Evolutionary conservation across 2,888 invertebrate genomes (phyloP).

Genomic region (Geotrupes spiniger): DNA sequence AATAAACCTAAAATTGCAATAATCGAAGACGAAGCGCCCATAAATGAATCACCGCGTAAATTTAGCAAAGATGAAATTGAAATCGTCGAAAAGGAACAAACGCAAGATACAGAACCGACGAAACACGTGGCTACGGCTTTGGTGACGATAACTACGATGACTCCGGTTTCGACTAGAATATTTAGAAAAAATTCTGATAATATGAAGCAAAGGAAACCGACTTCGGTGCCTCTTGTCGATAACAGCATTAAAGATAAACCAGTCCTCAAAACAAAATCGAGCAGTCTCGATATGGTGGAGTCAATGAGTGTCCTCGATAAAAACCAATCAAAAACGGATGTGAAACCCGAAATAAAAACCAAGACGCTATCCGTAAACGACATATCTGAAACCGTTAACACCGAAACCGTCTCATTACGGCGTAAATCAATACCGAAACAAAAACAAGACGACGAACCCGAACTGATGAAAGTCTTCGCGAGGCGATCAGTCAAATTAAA

Average conservation of each 20-base stretch:
- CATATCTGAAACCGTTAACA: constrained; percentile 6
- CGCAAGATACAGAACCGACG: constrained; percentile 27
- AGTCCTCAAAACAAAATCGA: constrained; percentile 56
- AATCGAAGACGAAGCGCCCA: neutral
- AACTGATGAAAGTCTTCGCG: constrained; percentile 79
- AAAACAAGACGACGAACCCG: constrained; percentile 69
- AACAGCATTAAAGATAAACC: constrained; percentile 42
- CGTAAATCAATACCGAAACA: constrained; percentile 54
- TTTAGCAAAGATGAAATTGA: constrained; percentile 52
- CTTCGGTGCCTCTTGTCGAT: constrained; percentile 33
- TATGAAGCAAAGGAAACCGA: constrained; percentile 27
- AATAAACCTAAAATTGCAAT: constrained; percentile 15
- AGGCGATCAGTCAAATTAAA: constrained; percentile 77
- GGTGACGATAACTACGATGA: constrained; percentile 30
- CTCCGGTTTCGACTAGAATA: constrained; percentile 21
- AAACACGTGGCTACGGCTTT: constrained; percentile 28
- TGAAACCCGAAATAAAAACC: constrained; percentile 15
- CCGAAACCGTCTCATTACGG: constrained; percentile 55
- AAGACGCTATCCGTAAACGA: constrained; percentile 20
- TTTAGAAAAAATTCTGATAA: constrained; percentile 25
- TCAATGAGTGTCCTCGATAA: constrained; percentile 35
- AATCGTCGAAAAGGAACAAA: constrained; percentile 44
- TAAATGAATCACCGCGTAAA: constrained; percentile 36
- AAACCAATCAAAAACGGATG: constrained; percentile 9
- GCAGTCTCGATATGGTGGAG: constrained; percentile 56